Conservation (phyloP, 2,797 vertebrate genomes). For the Euphonia xanthogaster region DNA sequence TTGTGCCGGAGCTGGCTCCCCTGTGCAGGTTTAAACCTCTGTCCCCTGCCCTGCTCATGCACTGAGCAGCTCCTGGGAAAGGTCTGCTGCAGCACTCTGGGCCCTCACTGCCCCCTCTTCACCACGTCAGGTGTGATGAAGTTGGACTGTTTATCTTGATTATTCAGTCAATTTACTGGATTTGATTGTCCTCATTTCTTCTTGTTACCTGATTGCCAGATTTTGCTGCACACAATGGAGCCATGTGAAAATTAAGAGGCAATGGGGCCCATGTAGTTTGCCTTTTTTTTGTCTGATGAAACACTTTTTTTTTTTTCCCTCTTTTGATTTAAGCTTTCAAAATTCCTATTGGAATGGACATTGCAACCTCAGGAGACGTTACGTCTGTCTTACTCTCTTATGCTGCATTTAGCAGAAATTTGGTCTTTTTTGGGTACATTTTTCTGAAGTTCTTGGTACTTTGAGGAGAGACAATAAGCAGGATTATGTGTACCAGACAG, state of each 20-base stretch:
- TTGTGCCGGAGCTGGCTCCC: background rate
- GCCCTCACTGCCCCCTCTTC: background rate
- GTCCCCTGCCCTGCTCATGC: rapidly evolving
- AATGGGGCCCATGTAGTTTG: rapidly evolving
- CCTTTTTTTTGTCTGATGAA: background rate
- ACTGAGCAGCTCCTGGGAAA: background rate
- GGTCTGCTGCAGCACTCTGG: background rate
- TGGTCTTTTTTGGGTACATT: background rate
- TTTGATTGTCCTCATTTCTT: background rate
- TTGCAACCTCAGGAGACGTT: background rate
- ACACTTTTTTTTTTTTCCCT: rapidly evolving
- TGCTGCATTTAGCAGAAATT: background rate
- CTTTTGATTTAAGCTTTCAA: background rate
- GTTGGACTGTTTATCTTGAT: background rate
- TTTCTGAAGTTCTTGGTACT: background rate
- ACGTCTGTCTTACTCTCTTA: background rate
- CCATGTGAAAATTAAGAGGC: background rate
- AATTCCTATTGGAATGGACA: background rate
- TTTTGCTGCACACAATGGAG: background rate
- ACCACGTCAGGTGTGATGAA: background rate
- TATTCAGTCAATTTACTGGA: background rate
- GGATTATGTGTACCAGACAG: background rate
- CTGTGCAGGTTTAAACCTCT: background rate
- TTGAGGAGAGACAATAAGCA: background rate
- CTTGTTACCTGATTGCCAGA: background rate